Conservation (phyloP, 2,113 vertebrate species). For the Xenopus laevis region DNA sequence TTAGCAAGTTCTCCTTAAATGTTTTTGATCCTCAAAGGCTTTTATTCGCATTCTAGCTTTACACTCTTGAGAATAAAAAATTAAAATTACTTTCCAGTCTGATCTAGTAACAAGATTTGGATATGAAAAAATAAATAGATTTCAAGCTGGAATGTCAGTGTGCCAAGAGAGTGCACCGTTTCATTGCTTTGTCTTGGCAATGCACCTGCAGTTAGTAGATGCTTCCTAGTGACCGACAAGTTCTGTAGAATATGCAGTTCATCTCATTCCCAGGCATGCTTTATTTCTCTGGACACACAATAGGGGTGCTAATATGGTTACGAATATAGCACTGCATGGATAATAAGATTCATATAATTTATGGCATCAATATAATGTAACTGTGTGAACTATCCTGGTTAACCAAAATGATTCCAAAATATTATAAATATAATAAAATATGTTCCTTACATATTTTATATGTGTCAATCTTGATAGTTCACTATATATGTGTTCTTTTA, state of each 20-base stretch:
- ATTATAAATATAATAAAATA: too few species aligned
- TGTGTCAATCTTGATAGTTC: too few species aligned
- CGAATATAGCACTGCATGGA: not conserved
- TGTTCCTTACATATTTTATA: too few species aligned
- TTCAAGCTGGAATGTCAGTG: slow-evolving; percentile 5
- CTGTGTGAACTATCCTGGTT: not conserved
- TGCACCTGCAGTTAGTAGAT: slow-evolving; percentile 39
- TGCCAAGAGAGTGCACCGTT: slow-evolving; percentile 47
- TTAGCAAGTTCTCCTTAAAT: slow-evolving; percentile 19
- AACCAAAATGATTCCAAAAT: too few species aligned
- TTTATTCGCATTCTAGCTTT: slow-evolving; percentile 34
- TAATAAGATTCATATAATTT: too few species aligned
- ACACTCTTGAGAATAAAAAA: slow-evolving; percentile 47
- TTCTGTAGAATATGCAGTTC: slow-evolving; percentile 27
- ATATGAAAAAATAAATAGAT: slow-evolving; percentile 24
- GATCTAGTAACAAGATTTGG: slow-evolving; percentile 54
- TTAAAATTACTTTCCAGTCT: slow-evolving; percentile 56
- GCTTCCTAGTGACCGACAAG: slow-evolving; percentile 11
- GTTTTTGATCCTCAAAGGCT: slow-evolving; percentile 24
- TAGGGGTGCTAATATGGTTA: too few species aligned
- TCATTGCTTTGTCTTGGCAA: slow-evolving; percentile 32
- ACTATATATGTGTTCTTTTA: too few species aligned
- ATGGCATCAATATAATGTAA: not conserved
- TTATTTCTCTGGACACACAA: not conserved
- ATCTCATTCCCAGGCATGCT: slow-evolving; percentile 30